phyloP scores from a whole-genome alignment of 2,888 invertebrate species.

The Antheraea yamamai region DNA sequence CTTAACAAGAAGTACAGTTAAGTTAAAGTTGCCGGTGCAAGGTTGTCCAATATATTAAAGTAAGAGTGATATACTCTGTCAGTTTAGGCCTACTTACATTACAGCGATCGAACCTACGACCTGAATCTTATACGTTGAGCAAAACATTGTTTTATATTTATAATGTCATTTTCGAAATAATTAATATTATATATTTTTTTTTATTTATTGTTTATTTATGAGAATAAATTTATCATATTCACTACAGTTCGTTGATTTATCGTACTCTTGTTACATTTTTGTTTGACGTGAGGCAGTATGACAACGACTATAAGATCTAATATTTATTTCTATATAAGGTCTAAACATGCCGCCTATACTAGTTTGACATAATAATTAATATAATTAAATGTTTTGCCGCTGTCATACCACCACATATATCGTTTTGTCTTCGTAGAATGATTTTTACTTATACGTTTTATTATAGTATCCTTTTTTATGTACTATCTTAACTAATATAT shows the following conservation, averaged over 20 bases:
- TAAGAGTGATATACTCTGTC: conserved; percentile 1
- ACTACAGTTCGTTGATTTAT: conserved; percentile 44
- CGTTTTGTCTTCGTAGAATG: neutral
- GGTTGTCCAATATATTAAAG: neutral
- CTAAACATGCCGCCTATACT: neutral
- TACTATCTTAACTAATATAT: neutral
- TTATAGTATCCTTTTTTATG: neutral
- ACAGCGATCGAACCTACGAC: neutral
- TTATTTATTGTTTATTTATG: conserved; percentile 33
- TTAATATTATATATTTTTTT: conserved; percentile 12
- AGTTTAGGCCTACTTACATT: conserved; percentile 16
- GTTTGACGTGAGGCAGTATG: conserved; percentile 25
- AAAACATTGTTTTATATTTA: conserved; percentile 34
- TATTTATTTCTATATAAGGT: neutral
- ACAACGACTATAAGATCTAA: conserved; percentile 6
- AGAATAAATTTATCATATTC: conserved; percentile 38
- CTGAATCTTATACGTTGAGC: conserved; percentile 32
- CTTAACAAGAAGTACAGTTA: neutral
- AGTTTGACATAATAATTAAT: neutral
- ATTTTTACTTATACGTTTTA: neutral
- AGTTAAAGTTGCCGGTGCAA: neutral
- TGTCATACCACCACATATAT: neutral
- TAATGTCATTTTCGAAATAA: conserved; percentile 20
- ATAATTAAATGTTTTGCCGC: neutral
- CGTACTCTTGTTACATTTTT: conserved; percentile 37